Conservation (phyloP, 2,113 vertebrate species). For the Oreochromis tanganicae region DNA sequence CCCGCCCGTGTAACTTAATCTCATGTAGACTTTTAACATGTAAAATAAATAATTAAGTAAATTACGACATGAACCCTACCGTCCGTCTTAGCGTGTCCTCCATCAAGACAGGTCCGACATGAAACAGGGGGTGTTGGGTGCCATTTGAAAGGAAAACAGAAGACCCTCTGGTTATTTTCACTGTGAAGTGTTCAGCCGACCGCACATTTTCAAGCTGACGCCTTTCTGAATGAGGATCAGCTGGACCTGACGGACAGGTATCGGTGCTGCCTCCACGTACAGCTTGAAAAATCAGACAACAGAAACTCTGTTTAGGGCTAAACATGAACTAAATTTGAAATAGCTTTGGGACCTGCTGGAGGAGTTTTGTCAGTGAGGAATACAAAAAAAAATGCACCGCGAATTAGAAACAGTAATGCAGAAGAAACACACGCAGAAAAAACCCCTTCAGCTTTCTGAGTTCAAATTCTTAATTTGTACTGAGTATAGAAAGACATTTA, state of each 20-base stretch:
- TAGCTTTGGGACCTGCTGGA: neutral
- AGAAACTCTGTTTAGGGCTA: neutral
- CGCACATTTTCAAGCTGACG: neutral
- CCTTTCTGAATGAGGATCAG: slow-evolving; percentile 27
- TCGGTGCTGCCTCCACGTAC: neutral
- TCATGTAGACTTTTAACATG: neutral
- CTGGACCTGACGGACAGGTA: slow-evolving; percentile 17
- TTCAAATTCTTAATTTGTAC: neutral
- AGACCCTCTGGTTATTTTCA: neutral
- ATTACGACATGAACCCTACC: neutral
- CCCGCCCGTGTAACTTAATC: neutral
- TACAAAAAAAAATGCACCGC: neutral
- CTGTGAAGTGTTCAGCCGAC: neutral
- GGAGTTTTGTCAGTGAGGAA: neutral
- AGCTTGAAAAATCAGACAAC: neutral
- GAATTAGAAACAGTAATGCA: neutral
- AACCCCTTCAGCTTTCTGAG: neutral
- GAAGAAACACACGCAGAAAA: neutral
- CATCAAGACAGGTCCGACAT: neutral
- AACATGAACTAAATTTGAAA: neutral
- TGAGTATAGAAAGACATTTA: neutral
- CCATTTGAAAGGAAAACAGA: neutral
- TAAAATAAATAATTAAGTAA: neutral
- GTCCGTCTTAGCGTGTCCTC: neutral
- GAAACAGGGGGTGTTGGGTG: neutral